Conservation (phyloP, 2,888 invertebrate genomes). For the Pasiphila rectangulata region DNA sequence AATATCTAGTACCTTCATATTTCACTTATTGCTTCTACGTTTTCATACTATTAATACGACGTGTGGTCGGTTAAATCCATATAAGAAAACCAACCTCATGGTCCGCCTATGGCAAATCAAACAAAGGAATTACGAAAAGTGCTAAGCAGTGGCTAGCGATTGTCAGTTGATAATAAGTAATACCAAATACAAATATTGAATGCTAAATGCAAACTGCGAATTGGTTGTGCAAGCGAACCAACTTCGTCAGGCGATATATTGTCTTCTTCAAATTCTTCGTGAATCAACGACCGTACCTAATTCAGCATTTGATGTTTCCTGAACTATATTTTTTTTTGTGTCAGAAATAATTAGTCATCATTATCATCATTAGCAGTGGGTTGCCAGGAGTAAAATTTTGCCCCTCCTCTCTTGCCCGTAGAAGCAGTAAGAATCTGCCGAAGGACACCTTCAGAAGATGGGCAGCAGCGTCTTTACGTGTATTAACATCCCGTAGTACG, state of each 20-base stretch:
- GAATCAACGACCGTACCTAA: not conserved
- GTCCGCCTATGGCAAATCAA: slow-evolving; percentile 12
- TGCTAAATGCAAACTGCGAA: slow-evolving; percentile 41
- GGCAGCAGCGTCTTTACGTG: no score
- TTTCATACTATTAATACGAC: not conserved
- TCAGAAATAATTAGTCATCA: no score
- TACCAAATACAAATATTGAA: slow-evolving; percentile 54
- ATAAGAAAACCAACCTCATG: not conserved
- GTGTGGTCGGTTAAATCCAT: not conserved
- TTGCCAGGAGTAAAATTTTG: no score
- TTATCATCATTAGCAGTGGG: no score
- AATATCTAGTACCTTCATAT: not conserved
- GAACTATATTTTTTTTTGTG: not conserved
- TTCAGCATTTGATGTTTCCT: no score
- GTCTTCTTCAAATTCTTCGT: slow-evolving; percentile 1
- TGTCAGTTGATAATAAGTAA: slow-evolving; percentile 39
- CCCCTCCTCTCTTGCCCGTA: no score
- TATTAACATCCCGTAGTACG: no score
- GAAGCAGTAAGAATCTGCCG: no score
- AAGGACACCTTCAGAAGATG: no score
- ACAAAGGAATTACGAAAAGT: slow-evolving; percentile 42
- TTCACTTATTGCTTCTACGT: no score
- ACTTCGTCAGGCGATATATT: slow-evolving; percentile 9
- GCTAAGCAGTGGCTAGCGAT: slow-evolving; percentile 44
- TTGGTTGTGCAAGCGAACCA: slow-evolving; percentile 10